phyloP scores from a whole-genome alignment of 2,113 vertebrate genomes.

The Eclectus roratus region DNA sequence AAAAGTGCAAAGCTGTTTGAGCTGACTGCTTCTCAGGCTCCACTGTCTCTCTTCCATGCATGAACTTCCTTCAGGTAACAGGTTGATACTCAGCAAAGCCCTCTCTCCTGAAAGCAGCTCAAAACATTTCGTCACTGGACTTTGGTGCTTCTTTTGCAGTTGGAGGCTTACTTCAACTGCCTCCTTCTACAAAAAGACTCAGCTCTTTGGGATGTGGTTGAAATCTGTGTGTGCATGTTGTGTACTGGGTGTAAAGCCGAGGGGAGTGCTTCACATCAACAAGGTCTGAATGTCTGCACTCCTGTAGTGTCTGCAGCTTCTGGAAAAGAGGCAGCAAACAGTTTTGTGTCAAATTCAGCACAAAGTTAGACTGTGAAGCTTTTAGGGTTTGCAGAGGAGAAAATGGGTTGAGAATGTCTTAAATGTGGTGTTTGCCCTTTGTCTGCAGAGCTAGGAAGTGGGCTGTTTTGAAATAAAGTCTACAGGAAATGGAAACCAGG shows the following conservation, averaged over 20 bases:
- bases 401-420: not conserved
- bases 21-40: not conserved
- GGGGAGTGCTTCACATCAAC: not conserved
- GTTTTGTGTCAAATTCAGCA: not conserved
- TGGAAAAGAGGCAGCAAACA: not conserved
- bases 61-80: not conserved
- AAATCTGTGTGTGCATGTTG: not conserved
- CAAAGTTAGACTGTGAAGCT: not conserved
- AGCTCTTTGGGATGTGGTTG: not conserved
- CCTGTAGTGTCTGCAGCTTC: not conserved
- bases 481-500: not conserved
- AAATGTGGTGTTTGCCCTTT: not conserved
- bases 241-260: not conserved
- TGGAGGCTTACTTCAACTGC: not conserved
- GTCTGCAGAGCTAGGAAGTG: not conserved
- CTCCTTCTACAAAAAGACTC: not conserved
- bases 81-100: not conserved
- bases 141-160: not conserved
- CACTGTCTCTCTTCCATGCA: not conserved
- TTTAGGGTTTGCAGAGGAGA: not conserved
- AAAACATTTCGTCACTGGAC: not conserved
- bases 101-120: not conserved
- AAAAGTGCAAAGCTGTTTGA: not conserved
- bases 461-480: not conserved
- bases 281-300: not conserved